phyloP scores from a whole-genome alignment of 2,797 vertebrate genomes.

The Ciconia nigra region DNA sequence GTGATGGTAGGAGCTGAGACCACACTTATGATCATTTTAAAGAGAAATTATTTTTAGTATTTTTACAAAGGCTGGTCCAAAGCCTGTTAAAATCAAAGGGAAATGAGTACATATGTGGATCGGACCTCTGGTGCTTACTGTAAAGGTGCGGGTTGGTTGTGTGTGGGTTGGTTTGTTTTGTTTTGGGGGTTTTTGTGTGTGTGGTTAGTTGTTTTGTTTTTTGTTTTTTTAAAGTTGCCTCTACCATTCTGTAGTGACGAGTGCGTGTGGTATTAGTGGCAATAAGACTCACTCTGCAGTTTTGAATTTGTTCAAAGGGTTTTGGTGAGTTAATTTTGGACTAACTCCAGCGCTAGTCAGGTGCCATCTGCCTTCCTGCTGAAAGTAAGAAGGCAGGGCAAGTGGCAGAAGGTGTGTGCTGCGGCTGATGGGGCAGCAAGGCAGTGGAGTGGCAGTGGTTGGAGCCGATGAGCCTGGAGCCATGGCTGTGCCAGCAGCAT shows the following conservation, averaged over 20 bases:
- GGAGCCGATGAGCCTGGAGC: neutral
- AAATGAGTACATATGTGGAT: neutral
- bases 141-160: too few relatives aligned
- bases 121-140: neutral
- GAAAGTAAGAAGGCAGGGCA: neutral
- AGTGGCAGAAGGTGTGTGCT: neutral
- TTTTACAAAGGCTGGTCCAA: neutral
- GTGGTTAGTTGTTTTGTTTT: neutral
- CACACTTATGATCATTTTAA: neutral
- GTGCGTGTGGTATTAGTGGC: neutral
- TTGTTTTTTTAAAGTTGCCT: neutral
- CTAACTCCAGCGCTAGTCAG: neutral
- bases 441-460: neutral
- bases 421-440: too few relatives aligned
- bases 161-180: neutral
- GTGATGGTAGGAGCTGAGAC: neutral
- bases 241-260: fast-evolving
- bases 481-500: neutral
- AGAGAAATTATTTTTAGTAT: neutral
- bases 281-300: neutral
- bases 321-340: neutral
- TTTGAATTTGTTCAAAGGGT: neutral
- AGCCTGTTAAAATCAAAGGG: neutral
- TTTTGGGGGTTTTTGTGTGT: too few relatives aligned
- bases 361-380: neutral